Conservation (phyloP, 53 echinoderm and acorn worm species). For the Stichopus horrens region DNA sequence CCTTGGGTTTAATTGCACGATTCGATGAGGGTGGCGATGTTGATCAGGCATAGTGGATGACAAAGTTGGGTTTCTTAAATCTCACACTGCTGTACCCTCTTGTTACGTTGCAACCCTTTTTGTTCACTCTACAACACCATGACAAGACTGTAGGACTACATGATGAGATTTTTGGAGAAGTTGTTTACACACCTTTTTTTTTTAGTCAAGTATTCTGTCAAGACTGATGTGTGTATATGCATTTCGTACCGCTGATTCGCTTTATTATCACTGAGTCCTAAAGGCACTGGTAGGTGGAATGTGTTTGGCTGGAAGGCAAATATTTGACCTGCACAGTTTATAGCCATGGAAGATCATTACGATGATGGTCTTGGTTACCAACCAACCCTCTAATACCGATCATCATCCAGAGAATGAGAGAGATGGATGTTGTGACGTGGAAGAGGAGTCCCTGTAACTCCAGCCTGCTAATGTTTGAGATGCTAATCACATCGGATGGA, state of each 20-base stretch:
- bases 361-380: constrained; percentile 1
- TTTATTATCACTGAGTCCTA: constrained; percentile 22
- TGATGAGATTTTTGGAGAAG: neutral
- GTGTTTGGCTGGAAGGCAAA: constrained; percentile 40
- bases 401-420: no score
- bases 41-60: no score
- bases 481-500: neutral
- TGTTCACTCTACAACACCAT: no score
- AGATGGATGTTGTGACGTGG: neutral
- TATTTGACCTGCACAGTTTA: constrained; percentile 39
- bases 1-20: no score
- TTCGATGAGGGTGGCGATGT: no score
- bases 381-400: neutral
- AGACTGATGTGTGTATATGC: neutral
- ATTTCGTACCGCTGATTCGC: neutral
- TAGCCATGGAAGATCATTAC: neutral
- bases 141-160: no score
- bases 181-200: neutral
- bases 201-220: neutral
- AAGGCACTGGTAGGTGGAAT: constrained; percentile 20
- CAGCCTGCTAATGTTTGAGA: neutral
- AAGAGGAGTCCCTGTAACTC: neutral
- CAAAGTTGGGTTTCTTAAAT: no score
- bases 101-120: no score
- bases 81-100: no score